Evolutionary conservation across 1,140 invertebrate species (phyloP), one percentile per base, ranked within the genome.

Genomic region (Agraylea sexmaculata): DNA sequence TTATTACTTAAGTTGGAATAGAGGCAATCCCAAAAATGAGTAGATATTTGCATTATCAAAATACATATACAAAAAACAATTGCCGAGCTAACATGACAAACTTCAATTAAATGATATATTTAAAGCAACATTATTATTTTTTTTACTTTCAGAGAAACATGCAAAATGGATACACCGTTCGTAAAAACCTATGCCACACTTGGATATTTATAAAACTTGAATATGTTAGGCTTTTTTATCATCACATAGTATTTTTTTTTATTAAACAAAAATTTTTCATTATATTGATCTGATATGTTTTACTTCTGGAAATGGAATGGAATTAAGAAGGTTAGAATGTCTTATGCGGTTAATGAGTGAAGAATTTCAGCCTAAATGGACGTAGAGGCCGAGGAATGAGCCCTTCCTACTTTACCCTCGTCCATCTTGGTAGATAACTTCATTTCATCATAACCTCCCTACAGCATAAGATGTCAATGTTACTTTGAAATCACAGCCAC

Each of bases 131-230:
- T 33, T 48, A 42, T 36, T 36, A 40, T 60, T 49, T 48, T 57
- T 55, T 67, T 63, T 51, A 67, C 60, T 73, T 74, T 51, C 74
- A 87, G 83, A 66, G 83, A 83, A 68, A 82, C 75, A 61, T 83
- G 81, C 66, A 82, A 74, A 70, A 75, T 78, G 68, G 82, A 86
- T 60, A 75, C 78, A 58, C 80, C 83, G 56, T 88, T 87, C 72
- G 83, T 86, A 64, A 88, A 88, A 74, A 88, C 83, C 55, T 88
- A 88, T 62, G 81, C 83, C 54, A 87, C 83, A 43, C 73, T 87
- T 59, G 85, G 84, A 64, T 87, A 88, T 60, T 78, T 88, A 70
- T 88, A 83, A 80, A 66, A 47, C 39, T 64, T 59, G 35, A 34
- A 31, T 40, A 35, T 47, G 52, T 56, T 62, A 62, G 61, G 49